Percentiles rank a stretch among this genome's conserved stretches.
Evolutionary conservation across 2,797 vertebrate species (phyloP).

Genomic region (Enteromius radiatus): DNA sequence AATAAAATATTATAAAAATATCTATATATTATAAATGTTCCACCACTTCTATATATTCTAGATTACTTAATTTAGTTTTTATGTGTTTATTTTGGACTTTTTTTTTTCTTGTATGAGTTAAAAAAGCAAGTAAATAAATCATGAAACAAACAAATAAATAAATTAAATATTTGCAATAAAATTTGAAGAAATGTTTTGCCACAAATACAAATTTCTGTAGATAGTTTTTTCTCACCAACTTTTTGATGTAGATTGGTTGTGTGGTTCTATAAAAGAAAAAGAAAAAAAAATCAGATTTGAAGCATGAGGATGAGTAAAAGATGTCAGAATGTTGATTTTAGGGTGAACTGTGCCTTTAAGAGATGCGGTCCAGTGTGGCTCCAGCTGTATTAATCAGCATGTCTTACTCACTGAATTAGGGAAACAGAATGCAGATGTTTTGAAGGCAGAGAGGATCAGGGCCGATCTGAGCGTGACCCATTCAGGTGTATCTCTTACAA

Average conservation of each 20-base stretch:
- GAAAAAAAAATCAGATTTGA: background rate
- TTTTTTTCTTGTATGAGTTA: too few relatives aligned
- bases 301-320: background rate
- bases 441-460: background rate
- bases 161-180: too few relatives aligned
- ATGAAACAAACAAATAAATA: background rate
- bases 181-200: too few relatives aligned
- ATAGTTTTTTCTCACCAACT: too few relatives aligned
- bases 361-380: background rate
- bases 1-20: too few relatives aligned
- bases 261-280: background rate
- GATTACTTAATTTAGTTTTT: too few relatives aligned
- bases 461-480: background rate
- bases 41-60: too few relatives aligned
- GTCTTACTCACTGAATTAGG: background rate
- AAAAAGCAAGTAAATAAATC: too few relatives aligned
- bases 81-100: too few relatives aligned
- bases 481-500: constrained; percentile 27
- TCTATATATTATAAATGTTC: too few relatives aligned
- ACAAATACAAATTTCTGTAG: too few relatives aligned
- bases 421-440: constrained; percentile 14
- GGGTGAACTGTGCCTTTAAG: background rate
- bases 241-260: too few relatives aligned
- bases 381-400: background rate
- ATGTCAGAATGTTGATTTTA: background rate